Evolutionary conservation across 2,888 invertebrate genomes (phyloP).

Genomic region (Liopterus haemorrhoidalis): DNA sequence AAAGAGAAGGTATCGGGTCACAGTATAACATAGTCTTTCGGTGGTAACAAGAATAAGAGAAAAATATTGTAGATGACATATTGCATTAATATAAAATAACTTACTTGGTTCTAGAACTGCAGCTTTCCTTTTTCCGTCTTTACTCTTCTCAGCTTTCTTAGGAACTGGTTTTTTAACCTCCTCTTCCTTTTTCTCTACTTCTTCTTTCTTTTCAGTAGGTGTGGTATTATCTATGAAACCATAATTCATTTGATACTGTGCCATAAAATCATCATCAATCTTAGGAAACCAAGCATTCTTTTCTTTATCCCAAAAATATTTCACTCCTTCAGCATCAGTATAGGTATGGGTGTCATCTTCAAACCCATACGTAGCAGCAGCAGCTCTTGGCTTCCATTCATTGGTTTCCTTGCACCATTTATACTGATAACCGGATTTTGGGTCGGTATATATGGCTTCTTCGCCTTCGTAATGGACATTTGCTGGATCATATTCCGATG

Average conservation of each 20-base stretch:
- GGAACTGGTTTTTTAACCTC: constrained; percentile 31
- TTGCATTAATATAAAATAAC: constrained; percentile 26
- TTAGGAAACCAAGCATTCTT: constrained; percentile 96
- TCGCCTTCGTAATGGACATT: constrained; percentile 66
- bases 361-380: constrained; percentile 54
- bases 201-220: constrained; percentile 35
- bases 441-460: constrained; percentile 69
- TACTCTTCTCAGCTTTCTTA: constrained; percentile 27
- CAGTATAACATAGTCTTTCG: too few relatives aligned
- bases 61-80: background rate
- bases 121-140: constrained; percentile 48
- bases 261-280: constrained; percentile 94
- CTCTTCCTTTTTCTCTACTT: constrained; percentile 32
- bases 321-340: constrained; percentile 80
- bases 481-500: constrained; percentile 39
- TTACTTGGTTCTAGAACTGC: constrained; percentile 47
- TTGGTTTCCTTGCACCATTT: constrained; percentile 57
- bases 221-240: constrained; percentile 66
- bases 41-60: background rate
- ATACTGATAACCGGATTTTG: constrained; percentile 60
- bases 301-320: constrained; percentile 84
- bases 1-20: too few relatives aligned
- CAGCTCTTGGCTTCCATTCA: constrained; percentile 50
- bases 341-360: constrained; percentile 75
- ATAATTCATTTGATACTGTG: constrained; percentile 92